These are phyloP conservation scores for Pyralis farinalis DNA, from an alignment of 2,888 invertebrate species.

Conservation along the genomic window DNA sequence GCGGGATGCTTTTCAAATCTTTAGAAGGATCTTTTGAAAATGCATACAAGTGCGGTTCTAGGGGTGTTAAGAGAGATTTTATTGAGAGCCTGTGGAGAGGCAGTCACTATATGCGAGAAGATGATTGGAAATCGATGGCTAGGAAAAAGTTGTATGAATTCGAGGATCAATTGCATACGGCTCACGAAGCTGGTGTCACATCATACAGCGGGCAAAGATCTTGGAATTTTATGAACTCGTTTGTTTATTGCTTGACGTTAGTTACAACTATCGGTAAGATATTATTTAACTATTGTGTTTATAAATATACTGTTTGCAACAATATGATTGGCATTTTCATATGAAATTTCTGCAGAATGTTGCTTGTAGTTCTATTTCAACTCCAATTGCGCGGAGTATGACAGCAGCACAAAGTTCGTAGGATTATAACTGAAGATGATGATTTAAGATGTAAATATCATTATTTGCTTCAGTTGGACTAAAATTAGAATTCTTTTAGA, in stretches of 20 bases:
- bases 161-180: conserved; percentile 91
- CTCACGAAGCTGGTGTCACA: conserved; percentile 91
- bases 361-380: too few relatives aligned
- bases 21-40: conserved; percentile 93
- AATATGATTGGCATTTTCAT: background rate
- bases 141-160: conserved; percentile 90
- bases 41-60: conserved; percentile 93
- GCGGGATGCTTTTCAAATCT: conserved; percentile 89
- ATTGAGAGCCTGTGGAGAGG: conserved; percentile 91
- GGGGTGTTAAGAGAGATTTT: conserved; percentile 92
- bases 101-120: conserved; percentile 91
- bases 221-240: conserved; percentile 94
- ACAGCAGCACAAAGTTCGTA: too few relatives aligned
- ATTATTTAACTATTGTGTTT: conserved; percentile 10
- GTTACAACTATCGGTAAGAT: conserved; percentile 94
- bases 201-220: conserved; percentile 91
- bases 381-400: too few relatives aligned
- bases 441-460: too few relatives aligned
- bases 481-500: too few relatives aligned
- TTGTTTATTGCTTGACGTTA: conserved; percentile 92
- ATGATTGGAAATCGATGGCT: conserved; percentile 94
- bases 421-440: too few relatives aligned
- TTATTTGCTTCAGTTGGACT: too few relatives aligned
- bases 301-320: background rate
- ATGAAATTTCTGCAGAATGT: background rate